Evolutionary conservation across 23 tunicate genomes (phyloP).

Genomic region (Trididemnum nubilum): DNA sequence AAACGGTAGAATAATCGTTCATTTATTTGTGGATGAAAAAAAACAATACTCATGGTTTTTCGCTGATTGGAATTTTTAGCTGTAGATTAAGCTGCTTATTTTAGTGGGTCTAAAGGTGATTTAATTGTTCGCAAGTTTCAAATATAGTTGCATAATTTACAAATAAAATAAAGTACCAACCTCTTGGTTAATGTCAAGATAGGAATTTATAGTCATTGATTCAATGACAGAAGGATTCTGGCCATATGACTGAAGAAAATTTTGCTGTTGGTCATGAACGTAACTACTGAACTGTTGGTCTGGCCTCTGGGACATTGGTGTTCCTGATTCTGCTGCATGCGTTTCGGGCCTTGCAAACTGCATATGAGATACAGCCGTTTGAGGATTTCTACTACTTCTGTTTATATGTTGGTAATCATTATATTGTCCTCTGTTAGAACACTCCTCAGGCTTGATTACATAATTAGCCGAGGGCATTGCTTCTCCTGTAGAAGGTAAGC

Average conservation of each 20-base stretch:
- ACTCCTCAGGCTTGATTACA: not conserved
- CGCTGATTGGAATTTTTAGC: too few relatives aligned
- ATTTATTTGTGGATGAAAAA: too few relatives aligned
- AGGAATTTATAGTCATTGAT: constrained; percentile 6
- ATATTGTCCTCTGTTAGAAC: not conserved
- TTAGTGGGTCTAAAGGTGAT: too few relatives aligned
- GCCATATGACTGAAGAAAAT: not conserved
- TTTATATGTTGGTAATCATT: not conserved
- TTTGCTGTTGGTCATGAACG: not conserved
- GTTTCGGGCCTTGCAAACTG: not conserved
- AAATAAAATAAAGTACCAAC: not conserved
- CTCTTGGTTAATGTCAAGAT: not conserved
- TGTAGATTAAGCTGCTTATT: too few relatives aligned
- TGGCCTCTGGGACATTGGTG: not conserved
- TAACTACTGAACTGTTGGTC: not conserved
- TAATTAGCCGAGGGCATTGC: not conserved
- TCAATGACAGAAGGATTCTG: not conserved
- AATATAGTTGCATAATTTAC: too few relatives aligned
- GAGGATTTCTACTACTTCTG: not conserved
- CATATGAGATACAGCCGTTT: not conserved
- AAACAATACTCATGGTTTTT: too few relatives aligned
- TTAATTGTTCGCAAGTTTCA: too few relatives aligned
- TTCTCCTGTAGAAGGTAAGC: not conserved
- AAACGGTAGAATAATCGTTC: too few relatives aligned
- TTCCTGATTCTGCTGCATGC: not conserved